These are phyloP conservation scores for Pygoscelis adeliae DNA, from an alignment of 2,113 vertebrate species.

Conservation along the genomic window DNA sequence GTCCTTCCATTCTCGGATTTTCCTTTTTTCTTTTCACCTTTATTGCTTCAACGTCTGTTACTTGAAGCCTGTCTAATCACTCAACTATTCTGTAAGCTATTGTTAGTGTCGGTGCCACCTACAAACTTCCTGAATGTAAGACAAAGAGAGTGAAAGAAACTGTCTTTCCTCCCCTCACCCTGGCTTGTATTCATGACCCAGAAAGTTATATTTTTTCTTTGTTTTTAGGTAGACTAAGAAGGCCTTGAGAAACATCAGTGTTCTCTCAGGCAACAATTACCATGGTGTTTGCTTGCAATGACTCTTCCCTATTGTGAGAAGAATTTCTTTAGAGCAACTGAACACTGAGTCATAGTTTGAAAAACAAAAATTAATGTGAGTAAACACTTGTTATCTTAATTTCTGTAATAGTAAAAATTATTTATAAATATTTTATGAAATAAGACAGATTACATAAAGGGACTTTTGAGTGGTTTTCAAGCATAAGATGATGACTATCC, in stretches of 20 bases:
- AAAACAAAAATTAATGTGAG: not conserved
- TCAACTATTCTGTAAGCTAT: not conserved
- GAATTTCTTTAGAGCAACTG: not conserved
- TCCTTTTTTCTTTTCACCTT: not conserved
- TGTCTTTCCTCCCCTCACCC: not conserved
- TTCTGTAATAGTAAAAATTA: not conserved
- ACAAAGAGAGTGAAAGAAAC: not conserved
- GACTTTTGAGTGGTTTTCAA: not conserved
- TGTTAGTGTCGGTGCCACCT: not conserved
- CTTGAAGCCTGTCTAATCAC: not conserved
- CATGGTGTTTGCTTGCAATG: not conserved
- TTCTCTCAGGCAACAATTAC: not conserved
- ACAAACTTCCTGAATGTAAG: not conserved
- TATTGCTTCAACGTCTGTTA: not conserved
- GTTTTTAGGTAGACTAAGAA: not conserved
- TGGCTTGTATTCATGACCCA: not conserved
- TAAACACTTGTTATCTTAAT: not conserved
- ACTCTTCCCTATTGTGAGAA: not conserved
- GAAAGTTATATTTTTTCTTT: not conserved
- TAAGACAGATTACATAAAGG: not conserved
- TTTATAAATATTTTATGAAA: not conserved
- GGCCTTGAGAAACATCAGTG: not conserved
- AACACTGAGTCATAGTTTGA: not conserved
- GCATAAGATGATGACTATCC: not conserved
- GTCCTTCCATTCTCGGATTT: not conserved